phyloP scores from a whole-genome alignment of 2,888 invertebrate genomes.

The Archaeoteleia sp. region DNA sequence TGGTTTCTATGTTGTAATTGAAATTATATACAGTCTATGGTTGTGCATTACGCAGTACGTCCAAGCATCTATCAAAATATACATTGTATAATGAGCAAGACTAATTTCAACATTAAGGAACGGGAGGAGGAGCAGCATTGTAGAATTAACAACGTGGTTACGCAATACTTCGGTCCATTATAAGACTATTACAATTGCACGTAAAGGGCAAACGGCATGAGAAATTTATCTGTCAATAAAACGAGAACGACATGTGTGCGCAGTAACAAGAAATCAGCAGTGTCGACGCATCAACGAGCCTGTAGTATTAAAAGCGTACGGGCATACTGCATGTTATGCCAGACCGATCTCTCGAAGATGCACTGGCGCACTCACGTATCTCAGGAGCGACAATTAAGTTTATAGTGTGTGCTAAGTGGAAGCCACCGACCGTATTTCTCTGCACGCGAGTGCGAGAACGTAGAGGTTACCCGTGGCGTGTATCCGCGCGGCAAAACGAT shows the following conservation, averaged over 20 bases:
- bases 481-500: slow-evolving; percentile 31
- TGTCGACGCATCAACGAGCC: slow-evolving; percentile 28
- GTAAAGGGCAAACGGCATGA: background rate
- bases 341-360: slow-evolving; percentile 46
- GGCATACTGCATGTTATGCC: slow-evolving; percentile 8
- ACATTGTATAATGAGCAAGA: slow-evolving; percentile 21
- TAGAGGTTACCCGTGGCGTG: slow-evolving; percentile 31
- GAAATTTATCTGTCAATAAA: slow-evolving; percentile 46
- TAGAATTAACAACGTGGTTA: slow-evolving; percentile 36
- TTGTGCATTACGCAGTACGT: no score
- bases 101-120: slow-evolving; percentile 45
- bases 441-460: slow-evolving; percentile 55
- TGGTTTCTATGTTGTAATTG: no score
- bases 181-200: slow-evolving; percentile 35
- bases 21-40: no score
- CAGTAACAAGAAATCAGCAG: slow-evolving; percentile 36
- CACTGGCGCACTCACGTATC: slow-evolving; percentile 40
- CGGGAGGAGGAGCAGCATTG: slow-evolving; percentile 9
- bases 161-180: slow-evolving; percentile 37
- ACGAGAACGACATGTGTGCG: slow-evolving; percentile 34
- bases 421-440: slow-evolving; percentile 57
- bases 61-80: no score
- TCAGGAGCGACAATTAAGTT: slow-evolving; percentile 58
- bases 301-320: slow-evolving; percentile 20
- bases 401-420: slow-evolving; percentile 58